phyloP scores from a whole-genome alignment of 2,113 vertebrate species.

The Hemiscyllium ocellatum region DNA sequence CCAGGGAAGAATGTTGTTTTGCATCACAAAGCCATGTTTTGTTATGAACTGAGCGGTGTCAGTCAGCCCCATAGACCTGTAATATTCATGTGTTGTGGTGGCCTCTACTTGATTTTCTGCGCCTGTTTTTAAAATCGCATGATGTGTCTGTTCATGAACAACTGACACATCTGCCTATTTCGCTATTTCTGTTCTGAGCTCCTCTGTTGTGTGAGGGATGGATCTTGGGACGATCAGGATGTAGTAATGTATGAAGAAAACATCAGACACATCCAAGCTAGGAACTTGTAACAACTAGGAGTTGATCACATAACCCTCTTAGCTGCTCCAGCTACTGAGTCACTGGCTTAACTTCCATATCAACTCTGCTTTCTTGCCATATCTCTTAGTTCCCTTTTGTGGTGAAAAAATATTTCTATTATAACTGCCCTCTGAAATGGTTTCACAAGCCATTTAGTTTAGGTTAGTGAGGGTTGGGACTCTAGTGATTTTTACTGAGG shows the following conservation, averaged over 20 bases:
- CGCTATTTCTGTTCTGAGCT: not conserved
- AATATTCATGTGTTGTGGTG: not conserved
- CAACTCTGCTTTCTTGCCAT: no score
- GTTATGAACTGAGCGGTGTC: not conserved
- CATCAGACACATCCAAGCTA: no score
- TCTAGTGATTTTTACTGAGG: no score
- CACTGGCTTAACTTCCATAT: no score
- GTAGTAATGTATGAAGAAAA: not conserved
- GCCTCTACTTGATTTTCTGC: not conserved
- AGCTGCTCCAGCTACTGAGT: no score
- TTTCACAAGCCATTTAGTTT: no score
- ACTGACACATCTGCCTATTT: not conserved
- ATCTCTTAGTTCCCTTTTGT: no score
- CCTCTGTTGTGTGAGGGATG: not conserved
- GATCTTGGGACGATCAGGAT: not conserved
- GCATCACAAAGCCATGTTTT: not conserved
- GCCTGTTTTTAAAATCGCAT: not conserved
- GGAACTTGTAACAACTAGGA: no score
- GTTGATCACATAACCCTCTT: no score
- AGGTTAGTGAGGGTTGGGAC: no score
- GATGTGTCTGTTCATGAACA: not conserved
- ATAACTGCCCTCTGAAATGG: no score
- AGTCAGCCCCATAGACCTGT: not conserved
- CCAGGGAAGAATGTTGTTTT: not conserved
- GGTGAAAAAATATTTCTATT: no score